Evolutionary conservation across 2,113 vertebrate species (phyloP).

Genomic region (Oxygymnocypris stewartii): DNA sequence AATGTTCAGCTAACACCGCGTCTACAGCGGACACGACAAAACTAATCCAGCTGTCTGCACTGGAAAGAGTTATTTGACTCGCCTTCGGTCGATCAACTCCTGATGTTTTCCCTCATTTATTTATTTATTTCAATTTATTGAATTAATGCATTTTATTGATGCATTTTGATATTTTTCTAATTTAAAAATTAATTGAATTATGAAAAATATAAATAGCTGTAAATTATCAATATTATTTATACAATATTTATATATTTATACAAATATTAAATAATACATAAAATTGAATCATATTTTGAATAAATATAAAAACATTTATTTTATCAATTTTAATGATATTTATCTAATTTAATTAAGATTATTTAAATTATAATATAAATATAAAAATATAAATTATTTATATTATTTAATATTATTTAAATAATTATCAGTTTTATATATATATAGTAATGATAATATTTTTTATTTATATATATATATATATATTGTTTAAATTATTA

Average conservation of each 20-base stretch:
- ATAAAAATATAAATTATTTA: too few relatives aligned
- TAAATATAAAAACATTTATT: too few relatives aligned
- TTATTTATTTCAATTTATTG: background rate
- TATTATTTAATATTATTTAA: background rate
- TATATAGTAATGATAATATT: too few relatives aligned
- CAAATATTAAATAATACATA: background rate
- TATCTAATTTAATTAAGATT: too few relatives aligned
- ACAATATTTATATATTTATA: background rate
- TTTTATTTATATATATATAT: too few relatives aligned
- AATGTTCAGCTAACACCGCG: background rate
- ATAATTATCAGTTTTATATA: too few relatives aligned
- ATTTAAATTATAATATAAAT: background rate
- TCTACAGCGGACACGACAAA: background rate
- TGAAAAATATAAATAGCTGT: background rate
- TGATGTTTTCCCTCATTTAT: background rate
- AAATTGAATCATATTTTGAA: too few relatives aligned
- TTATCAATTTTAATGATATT: too few relatives aligned
- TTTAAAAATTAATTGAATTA: background rate
- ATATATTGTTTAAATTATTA: too few relatives aligned
- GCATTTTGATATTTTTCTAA: background rate
- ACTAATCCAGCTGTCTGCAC: background rate
- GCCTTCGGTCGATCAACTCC: background rate
- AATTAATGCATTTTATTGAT: background rate
- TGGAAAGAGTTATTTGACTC: background rate
- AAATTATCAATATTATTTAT: background rate